Base-by-base conservation (phyloP, 2,797 vertebrate species). In the Urophycis tenuis region DNA sequence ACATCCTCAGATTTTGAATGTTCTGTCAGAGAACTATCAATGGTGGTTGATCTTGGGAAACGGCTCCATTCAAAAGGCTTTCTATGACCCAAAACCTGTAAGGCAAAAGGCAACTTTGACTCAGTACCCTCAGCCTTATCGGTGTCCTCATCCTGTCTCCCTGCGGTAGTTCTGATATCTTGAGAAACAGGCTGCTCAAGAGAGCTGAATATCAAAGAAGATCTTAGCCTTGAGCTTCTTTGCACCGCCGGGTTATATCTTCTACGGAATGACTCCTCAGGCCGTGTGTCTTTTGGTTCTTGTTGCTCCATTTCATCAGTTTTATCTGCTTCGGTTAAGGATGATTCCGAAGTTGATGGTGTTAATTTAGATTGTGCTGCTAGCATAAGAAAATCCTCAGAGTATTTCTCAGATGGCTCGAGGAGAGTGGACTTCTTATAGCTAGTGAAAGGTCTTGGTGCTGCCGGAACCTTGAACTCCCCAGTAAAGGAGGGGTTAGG, bases 151-250 rank as follows among this genome's bases (percentile, higher is more conserved):
- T 94, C 94, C 45, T 84, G 84, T 90, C 88, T 88, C 77, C 92
- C 94, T 29, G 76, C 11, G 53, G 75, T 64, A 31, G 91, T 74
- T 81, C 87, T 83, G 22, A 64, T 19, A 53, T 90, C 91, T 1
- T 92, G 89, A 2, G 87, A 35, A 19, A 84, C 84, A 0, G 91
- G 80, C 74, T 95, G 94, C 1, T 99, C 96, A 1, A 95, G 81
- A 25, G 95, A 94, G 72, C 92, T 96, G 81, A 99, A 99, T 84
- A 99, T 96, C 35, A 99, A 90, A 5, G 97, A 99, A 1, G 96
- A 97, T 76, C 95, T 93, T 71, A 99, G 90, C 78, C 96, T 93
- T 0, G 97, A 99, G 87, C 92, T 93, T 80, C 95, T 95, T 72
- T 93, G 95, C 31, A 95, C 80, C 73, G 93, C 80, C 1, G 93